Conservation (phyloP, 2,888 invertebrate genomes). For the Cordylochernes scorpioides region DNA sequence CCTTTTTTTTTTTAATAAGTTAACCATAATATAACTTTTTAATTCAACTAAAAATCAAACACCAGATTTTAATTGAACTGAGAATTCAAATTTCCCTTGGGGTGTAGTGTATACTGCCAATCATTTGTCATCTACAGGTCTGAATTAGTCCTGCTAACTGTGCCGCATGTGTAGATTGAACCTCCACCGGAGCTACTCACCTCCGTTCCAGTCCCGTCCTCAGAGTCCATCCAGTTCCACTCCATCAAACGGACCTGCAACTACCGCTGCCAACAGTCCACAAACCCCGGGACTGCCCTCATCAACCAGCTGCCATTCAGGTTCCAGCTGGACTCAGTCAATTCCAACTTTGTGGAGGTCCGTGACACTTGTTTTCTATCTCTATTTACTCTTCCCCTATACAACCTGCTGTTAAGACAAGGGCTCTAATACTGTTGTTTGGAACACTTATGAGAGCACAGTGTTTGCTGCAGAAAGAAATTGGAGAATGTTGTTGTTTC, state of each 20-base stretch:
- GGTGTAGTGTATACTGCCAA: too few species aligned
- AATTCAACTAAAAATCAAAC: too few species aligned
- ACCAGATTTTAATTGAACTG: too few species aligned
- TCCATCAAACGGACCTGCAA: constrained; percentile 23
- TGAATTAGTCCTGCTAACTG: too few species aligned
- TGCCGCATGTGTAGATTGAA: constrained; percentile 33
- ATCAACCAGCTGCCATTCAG: constrained; percentile 36
- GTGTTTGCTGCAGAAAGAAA: too few species aligned
- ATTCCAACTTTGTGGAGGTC: constrained; percentile 59
- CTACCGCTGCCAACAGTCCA: constrained; percentile 24
- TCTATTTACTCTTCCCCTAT: constrained; percentile 1
- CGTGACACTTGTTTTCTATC: constrained; percentile 24
- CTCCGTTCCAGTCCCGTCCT: constrained; percentile 44
- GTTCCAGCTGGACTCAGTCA: constrained; percentile 47
- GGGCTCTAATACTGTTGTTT: too few species aligned
- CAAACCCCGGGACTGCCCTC: constrained; percentile 16
- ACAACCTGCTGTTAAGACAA: constrained; percentile 4
- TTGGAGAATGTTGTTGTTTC: too few species aligned
- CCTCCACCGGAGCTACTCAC: constrained; percentile 43
- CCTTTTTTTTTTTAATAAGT: too few species aligned
- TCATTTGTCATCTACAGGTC: too few species aligned
- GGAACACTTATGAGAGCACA: too few species aligned
- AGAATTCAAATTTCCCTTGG: too few species aligned
- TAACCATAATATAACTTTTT: too few species aligned
- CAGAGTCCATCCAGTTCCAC: constrained; percentile 38